These are phyloP conservation scores for Actias luna DNA, from an alignment of 2,888 invertebrate species.

Conservation along the genomic window DNA sequence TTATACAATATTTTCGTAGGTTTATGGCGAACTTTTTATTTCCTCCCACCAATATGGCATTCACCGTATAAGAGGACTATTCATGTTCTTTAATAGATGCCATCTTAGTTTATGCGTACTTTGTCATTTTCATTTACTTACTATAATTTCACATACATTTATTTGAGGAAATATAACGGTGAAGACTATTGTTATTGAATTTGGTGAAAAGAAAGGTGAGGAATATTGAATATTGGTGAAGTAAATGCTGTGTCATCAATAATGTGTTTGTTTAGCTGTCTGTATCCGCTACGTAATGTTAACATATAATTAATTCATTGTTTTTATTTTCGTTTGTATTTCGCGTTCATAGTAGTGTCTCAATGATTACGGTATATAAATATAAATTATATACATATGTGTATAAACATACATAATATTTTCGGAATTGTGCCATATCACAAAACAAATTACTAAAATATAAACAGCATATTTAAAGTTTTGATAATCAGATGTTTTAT, in stretches of 20 bases:
- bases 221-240: too few species aligned
- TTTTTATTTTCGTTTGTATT: slow-evolving; percentile 47
- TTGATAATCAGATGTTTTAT: slow-evolving; percentile 28
- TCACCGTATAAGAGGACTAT: slow-evolving; percentile 47
- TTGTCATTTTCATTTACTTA: slow-evolving; percentile 50
- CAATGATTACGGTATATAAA: slow-evolving; percentile 34
- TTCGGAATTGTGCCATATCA: slow-evolving; percentile 70
- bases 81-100: slow-evolving; percentile 50
- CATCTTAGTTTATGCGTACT: slow-evolving; percentile 61
- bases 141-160: slow-evolving; percentile 47
- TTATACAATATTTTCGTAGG: slow-evolving; percentile 78
- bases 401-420: too few species aligned
- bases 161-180: slow-evolving; percentile 61
- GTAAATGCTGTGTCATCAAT: slow-evolving; percentile 80
- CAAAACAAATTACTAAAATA: slow-evolving; percentile 42
- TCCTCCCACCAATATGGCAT: slow-evolving; percentile 78
- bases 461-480: slow-evolving; percentile 12
- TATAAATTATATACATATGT: slow-evolving; percentile 26
- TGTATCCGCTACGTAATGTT: slow-evolving; percentile 61
- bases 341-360: slow-evolving; percentile 42
- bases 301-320: slow-evolving; percentile 47
- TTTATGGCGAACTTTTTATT: slow-evolving; percentile 73
- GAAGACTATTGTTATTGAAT: too few species aligned
- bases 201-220: too few species aligned
- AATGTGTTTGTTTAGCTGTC: slow-evolving; percentile 76